A percentile compares a stretch with the other conserved stretches of the same genome.
Evolutionary conservation across 2,797 vertebrate genomes (phyloP).

Genomic region (Galaxias olidus): DNA sequence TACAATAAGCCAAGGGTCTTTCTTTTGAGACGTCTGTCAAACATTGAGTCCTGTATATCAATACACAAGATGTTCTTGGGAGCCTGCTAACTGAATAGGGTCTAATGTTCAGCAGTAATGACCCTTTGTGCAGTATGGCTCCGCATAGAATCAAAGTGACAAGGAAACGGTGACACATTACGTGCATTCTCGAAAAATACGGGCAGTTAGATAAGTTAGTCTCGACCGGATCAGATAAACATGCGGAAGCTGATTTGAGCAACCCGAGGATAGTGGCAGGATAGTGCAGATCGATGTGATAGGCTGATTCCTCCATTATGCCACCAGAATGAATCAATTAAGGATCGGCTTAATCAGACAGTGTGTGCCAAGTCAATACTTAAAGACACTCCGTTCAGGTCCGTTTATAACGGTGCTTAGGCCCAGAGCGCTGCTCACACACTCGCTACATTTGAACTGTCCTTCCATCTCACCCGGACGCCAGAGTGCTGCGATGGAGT

Average conservation of each 20-base stretch:
- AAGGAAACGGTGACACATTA: not conserved
- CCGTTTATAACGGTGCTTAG: not conserved
- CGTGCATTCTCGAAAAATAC: not conserved
- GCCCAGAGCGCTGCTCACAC: not conserved
- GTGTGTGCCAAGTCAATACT: constrained; percentile 1
- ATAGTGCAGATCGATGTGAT: no score
- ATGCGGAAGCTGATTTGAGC: no score
- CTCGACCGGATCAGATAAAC: not conserved
- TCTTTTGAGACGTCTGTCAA: constrained; percentile 21
- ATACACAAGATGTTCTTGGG: constrained; percentile 4
- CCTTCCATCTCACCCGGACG: constrained; percentile 42
- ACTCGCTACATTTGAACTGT: not conserved
- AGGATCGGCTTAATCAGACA: not conserved
- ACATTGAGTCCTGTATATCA: constrained; percentile 9
- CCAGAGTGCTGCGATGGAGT: constrained; percentile 13
- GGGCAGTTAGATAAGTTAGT: not conserved
- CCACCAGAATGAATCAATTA: not conserved
- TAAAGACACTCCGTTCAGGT: not conserved
- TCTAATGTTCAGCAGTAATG: not conserved
- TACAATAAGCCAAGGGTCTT: no score
- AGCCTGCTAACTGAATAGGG: not conserved
- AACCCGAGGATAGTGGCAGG: no score
- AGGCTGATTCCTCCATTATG: no score
- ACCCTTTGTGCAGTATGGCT: not conserved
- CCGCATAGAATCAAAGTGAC: not conserved